Evolutionary conservation across 92 coral and sea anemone species (phyloP), one percentile per base, ranked within the genome.

Genomic region (Parazoanthus atlanticus): DNA sequence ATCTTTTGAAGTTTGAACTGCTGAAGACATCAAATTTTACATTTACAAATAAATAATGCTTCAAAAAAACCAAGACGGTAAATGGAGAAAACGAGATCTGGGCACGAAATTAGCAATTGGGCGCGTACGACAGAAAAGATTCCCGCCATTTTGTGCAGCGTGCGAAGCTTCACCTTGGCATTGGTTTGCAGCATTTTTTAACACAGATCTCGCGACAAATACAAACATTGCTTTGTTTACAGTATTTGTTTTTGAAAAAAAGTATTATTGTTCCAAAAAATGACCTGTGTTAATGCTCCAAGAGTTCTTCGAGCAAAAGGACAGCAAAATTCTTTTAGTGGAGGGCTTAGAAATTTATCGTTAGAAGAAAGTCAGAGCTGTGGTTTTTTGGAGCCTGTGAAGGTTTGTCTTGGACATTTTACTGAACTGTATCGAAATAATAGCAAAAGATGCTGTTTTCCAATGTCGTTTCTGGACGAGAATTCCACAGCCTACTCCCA

Each of bases 381-480:
- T 40, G 43, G 43, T 40, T 40, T 40, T 40, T 40, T 40, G 43
- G 43, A 40, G 43, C 43, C 43, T 40, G 43, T 40, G 43, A 40
- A 40, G 72, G 72, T 66, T 66, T 66, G 72, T 19, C 72, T 66
- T 66, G 72, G 72, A 66, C 72, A 66, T 66, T 66, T 66, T 66
- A 23, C 30, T 66, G 72, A 66, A 66, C 72, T 66, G 71, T 65
- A 65, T 65, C 71, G 71, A 65, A 1, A 65, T 65, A 65, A 65
- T 65, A 65, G 71, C 71, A 65, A 65, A 76, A 86, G 32, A 25
- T 86, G 82, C 46, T 75, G 82, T 33, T 86, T 86, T 56, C 89
- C 82, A 32, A 74, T 86, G 26, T 31, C 33, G n/a, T 43, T 25
- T 49, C 36, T 47, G 76, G 89, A 74, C 61, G 78, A 75, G n/a